phyloP scores from a whole-genome alignment of 2,113 vertebrate genomes.

The Mionectes macconnelli region DNA sequence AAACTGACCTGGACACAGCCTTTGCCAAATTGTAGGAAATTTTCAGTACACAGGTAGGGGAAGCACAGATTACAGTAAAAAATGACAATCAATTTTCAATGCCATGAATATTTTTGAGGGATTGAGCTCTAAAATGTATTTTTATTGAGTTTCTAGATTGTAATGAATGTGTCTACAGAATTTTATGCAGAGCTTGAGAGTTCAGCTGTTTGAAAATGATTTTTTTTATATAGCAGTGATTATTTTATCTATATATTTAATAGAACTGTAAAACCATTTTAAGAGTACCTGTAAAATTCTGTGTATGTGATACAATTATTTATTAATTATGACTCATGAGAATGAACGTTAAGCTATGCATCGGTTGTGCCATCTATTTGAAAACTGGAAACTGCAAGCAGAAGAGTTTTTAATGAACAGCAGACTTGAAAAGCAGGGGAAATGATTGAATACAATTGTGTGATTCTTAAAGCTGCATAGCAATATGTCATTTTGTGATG shows the following conservation, averaged over 20 bases:
- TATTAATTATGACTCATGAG: conserved; percentile 67
- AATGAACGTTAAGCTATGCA: conserved; percentile 62
- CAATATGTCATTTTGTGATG: conserved; percentile 33
- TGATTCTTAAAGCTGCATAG: conserved; percentile 59
- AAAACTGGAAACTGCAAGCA: conserved; percentile 9
- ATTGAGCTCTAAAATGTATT: conserved; percentile 51
- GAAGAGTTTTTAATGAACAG: background rate
- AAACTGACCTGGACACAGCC: background rate
- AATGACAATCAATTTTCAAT: conserved; percentile 39
- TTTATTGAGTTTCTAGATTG: conserved; percentile 48
- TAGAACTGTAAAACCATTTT: conserved; percentile 69
- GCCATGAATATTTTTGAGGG: conserved; percentile 41
- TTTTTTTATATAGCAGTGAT: conserved; percentile 73
- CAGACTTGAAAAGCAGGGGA: conserved; percentile 50
- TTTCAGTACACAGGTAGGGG: background rate
- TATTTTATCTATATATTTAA: conserved; percentile 73
- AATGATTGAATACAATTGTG: conserved; percentile 19
- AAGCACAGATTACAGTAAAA: background rate
- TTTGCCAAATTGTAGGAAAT: background rate
- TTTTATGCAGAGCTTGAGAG: conserved; percentile 61
- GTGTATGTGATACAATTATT: conserved; percentile 69
- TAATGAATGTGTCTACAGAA: conserved; percentile 53
- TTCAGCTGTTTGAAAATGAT: conserved; percentile 61
- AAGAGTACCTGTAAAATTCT: conserved; percentile 66
- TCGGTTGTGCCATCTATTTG: background rate